Evolutionary conservation across 2,888 invertebrate genomes (phyloP).

Genomic region (Teleiodes luculella): DNA sequence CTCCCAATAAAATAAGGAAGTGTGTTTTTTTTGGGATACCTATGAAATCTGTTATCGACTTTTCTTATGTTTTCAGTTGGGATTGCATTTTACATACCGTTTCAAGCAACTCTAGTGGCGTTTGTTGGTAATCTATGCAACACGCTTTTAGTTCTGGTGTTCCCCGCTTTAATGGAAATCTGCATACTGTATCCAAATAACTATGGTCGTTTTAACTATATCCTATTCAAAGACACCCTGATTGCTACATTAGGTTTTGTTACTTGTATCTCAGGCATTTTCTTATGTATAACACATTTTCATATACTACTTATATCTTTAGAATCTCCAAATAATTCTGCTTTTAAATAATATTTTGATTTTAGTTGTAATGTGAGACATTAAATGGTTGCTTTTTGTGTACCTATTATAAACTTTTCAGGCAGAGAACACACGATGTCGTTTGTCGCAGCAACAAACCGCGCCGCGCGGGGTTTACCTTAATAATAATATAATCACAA

Average conservation of each 20-base stretch:
- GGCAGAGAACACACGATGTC: too few relatives aligned
- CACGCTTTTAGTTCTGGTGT: slow-evolving; percentile 45
- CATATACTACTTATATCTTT: background rate
- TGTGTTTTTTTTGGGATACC: too few relatives aligned
- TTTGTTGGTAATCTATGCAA: slow-evolving; percentile 58
- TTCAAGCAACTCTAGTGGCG: slow-evolving; percentile 56
- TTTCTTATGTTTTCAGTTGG: slow-evolving; percentile 42
- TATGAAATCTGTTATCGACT: background rate
- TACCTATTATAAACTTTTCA: too few relatives aligned
- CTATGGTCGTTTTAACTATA: slow-evolving; percentile 38
- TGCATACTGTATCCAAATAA: slow-evolving; percentile 46
- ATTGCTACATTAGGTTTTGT: slow-evolving; percentile 38
- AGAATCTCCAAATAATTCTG: too few relatives aligned
- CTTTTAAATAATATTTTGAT: too few relatives aligned
- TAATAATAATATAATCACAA: too few relatives aligned
- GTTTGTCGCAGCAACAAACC: too few relatives aligned
- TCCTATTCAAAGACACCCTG: slow-evolving; percentile 40
- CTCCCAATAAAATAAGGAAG: too few relatives aligned
- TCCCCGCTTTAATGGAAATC: slow-evolving; percentile 57
- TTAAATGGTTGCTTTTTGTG: too few relatives aligned
- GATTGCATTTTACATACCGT: slow-evolving; percentile 44
- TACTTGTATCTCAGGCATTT: slow-evolving; percentile 36
- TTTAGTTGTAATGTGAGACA: too few relatives aligned
- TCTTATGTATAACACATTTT: background rate
- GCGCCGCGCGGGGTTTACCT: too few relatives aligned